These are phyloP conservation scores for Nestor notabilis DNA, from an alignment of 2,113 vertebrate genomes.

Conservation along the genomic window DNA sequence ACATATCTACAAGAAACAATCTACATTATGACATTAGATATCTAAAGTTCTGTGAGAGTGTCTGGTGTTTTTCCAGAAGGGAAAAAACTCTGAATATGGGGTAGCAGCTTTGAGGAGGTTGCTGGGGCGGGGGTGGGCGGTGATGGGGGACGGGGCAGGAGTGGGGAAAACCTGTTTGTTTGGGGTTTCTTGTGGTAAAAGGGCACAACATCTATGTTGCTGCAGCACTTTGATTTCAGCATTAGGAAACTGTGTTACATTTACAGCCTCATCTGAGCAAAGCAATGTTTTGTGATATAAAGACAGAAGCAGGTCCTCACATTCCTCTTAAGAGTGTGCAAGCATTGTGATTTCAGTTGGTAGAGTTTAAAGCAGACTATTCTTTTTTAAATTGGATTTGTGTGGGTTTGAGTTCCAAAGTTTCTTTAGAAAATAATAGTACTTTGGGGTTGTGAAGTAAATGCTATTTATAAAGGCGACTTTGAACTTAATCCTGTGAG, in stretches of 20 bases:
- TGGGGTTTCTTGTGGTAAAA: background rate
- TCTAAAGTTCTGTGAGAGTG: background rate
- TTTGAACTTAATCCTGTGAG: background rate
- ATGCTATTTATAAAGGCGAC: background rate
- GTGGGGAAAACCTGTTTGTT: background rate
- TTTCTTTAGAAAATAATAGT: background rate
- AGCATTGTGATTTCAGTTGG: background rate
- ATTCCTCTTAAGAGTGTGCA: background rate
- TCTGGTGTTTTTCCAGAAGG: background rate
- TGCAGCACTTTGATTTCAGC: constrained; percentile 6
- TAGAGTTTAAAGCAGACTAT: background rate
- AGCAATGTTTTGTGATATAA: background rate
- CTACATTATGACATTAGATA: background rate
- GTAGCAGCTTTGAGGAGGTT: background rate
- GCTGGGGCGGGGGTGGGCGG: too few species aligned
- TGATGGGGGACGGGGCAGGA: too few species aligned
- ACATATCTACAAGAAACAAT: background rate
- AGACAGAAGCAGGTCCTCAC: background rate
- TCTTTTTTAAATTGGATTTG: background rate
- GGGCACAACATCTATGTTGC: background rate
- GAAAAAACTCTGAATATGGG: background rate
- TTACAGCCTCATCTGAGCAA: background rate
- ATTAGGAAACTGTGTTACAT: background rate
- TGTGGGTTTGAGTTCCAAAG: background rate
- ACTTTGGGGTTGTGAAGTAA: background rate